Evolutionary conservation across 2,797 vertebrate species (phyloP).

Genomic region (Euphonia xanthogaster): DNA sequence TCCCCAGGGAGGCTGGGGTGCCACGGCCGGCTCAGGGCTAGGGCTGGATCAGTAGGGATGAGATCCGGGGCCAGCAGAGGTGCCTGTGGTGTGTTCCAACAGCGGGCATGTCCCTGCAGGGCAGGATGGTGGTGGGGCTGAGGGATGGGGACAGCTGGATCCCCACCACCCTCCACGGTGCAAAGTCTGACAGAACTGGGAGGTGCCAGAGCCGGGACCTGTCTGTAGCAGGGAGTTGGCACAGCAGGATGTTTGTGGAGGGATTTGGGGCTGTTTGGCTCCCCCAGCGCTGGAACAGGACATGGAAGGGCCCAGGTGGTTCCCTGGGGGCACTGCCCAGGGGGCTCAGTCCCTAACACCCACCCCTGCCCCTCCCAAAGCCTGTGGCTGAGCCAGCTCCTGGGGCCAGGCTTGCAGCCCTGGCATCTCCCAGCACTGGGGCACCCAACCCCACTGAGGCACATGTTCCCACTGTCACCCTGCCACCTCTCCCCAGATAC

Average conservation of each 20-base stretch:
- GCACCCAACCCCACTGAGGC: fast-evolving
- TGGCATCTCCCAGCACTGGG: background rate
- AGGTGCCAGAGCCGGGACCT: fast-evolving
- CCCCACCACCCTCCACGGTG: fast-evolving
- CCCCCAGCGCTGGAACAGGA: background rate
- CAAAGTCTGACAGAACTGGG: background rate
- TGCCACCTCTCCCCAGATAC: background rate
- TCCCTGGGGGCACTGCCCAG: background rate
- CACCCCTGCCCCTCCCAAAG: background rate
- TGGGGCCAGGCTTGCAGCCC: background rate
- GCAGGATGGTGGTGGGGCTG: background rate
- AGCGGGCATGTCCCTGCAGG: fast-evolving
- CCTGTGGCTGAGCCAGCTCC: background rate
- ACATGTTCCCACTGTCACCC: background rate
- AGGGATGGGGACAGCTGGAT: background rate
- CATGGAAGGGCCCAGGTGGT: background rate
- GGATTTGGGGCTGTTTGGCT: background rate
- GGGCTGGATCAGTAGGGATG: background rate
- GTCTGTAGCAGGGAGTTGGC: background rate
- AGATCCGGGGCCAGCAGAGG: fast-evolving
- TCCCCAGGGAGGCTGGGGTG: background rate
- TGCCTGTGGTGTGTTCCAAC: fast-evolving
- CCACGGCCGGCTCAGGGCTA: fast-evolving
- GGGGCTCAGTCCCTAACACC: background rate
- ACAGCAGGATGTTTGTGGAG: background rate